phyloP scores from a whole-genome alignment of 2,113 vertebrate genomes.

The Calyptomena viridis region DNA sequence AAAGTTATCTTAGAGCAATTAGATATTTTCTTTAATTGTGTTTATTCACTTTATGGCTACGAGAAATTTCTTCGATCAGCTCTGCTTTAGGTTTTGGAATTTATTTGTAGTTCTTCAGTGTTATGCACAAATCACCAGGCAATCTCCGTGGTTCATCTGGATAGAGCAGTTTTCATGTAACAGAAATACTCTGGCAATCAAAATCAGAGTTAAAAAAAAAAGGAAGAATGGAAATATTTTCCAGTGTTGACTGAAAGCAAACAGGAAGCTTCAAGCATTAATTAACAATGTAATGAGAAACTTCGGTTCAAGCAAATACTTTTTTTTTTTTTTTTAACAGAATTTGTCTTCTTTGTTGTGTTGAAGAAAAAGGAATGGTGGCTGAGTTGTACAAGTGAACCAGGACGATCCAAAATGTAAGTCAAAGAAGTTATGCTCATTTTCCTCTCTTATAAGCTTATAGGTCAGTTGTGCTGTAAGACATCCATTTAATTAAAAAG shows the following conservation, averaged over 20 bases:
- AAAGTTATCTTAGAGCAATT: not conserved
- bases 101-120: not conserved
- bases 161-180: not conserved
- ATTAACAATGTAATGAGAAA: not conserved
- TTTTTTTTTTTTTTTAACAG: not conserved
- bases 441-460: not conserved
- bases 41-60: not conserved
- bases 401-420: conserved; percentile 10
- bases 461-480: not conserved
- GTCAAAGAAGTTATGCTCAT: not conserved
- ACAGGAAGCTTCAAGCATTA: not conserved
- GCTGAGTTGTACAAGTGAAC: not conserved
- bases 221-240: not conserved
- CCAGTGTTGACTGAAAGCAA: not conserved
- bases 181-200: not conserved
- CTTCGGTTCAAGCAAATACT: not conserved
- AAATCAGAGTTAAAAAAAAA: not conserved
- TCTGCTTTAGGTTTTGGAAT: not conserved
- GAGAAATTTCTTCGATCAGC: not conserved
- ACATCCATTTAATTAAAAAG: not conserved
- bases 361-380: conserved; percentile 30
- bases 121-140: not conserved
- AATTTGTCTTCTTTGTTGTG: not conserved
- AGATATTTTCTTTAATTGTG: not conserved
- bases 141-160: not conserved